phyloP scores from a whole-genome alignment of 2,888 invertebrate species.

The Mythimna loreyi region DNA sequence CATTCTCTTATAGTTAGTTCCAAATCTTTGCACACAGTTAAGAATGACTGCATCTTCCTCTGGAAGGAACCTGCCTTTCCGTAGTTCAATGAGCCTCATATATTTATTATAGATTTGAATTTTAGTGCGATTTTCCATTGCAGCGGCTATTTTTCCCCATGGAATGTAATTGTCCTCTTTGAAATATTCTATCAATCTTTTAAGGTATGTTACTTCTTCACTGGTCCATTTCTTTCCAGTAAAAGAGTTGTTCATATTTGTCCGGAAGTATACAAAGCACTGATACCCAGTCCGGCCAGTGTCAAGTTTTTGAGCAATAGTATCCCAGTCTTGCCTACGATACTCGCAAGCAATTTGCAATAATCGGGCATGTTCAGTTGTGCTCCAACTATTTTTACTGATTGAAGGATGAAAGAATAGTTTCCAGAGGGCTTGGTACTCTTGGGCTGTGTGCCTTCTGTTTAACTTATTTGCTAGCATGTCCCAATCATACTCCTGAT shows the following conservation, averaged over 20 bases:
- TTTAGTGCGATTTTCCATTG: slow-evolving; percentile 92
- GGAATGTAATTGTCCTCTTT: slow-evolving; percentile 93
- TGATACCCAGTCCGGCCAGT: slow-evolving; percentile 92
- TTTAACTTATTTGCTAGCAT: slow-evolving; percentile 85
- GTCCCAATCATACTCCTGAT: slow-evolving; percentile 91
- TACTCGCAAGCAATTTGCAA: slow-evolving; percentile 75
- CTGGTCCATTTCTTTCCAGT: slow-evolving; percentile 91
- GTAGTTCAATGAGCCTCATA: slow-evolving; percentile 78
- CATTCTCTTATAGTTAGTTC: slow-evolving; percentile 91
- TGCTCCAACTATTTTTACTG: slow-evolving; percentile 86
- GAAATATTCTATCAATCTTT: slow-evolving; percentile 91
- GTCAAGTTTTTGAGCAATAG: slow-evolving; percentile 90
- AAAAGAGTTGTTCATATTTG: slow-evolving; percentile 80
- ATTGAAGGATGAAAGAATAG: slow-evolving; percentile 93
- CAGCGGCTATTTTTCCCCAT: slow-evolving; percentile 93
- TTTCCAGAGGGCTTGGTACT: slow-evolving; percentile 94
- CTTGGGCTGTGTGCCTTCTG: slow-evolving; percentile 91
- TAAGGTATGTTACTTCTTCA: slow-evolving; percentile 93
- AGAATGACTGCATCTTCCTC: slow-evolving; percentile 93
- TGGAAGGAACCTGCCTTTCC: slow-evolving; percentile 92
- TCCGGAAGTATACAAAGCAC: slow-evolving; percentile 92
- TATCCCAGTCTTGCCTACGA: slow-evolving; percentile 92
- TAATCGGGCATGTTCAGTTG: slow-evolving; percentile 74
- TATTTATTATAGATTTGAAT: slow-evolving; percentile 92
- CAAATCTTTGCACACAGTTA: slow-evolving; percentile 92